phyloP scores from a whole-genome alignment of 2,797 vertebrate species.

The Ispidina picta region DNA sequence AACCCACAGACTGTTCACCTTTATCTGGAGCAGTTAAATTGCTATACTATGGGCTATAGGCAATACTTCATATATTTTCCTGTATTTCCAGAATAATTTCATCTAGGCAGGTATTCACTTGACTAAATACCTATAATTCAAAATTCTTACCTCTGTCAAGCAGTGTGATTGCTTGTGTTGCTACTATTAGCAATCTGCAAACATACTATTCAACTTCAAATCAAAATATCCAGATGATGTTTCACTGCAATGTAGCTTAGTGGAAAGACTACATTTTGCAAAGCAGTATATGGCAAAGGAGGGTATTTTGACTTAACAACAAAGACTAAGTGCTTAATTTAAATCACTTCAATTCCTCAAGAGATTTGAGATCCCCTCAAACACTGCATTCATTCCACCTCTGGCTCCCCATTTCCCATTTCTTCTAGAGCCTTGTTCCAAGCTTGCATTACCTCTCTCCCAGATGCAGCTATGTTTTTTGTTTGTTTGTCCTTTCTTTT shows the following conservation, averaged over 20 bases:
- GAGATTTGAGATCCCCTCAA: background rate
- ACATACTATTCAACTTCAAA: background rate
- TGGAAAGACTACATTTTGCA: background rate
- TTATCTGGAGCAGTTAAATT: background rate
- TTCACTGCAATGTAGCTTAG: rapidly evolving
- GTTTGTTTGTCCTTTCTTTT: no score
- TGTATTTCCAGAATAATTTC: background rate
- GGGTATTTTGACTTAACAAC: background rate
- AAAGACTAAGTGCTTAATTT: background rate
- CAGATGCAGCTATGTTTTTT: background rate
- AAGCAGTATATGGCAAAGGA: background rate
- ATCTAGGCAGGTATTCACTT: background rate
- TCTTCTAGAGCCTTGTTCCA: background rate
- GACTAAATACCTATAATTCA: background rate
- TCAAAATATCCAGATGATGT: background rate
- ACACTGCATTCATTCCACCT: background rate
- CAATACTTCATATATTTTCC: background rate
- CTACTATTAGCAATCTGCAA: background rate
- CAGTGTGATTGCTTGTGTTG: background rate
- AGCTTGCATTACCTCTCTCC: background rate
- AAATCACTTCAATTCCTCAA: background rate
- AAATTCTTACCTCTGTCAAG: background rate
- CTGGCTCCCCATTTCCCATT: background rate
- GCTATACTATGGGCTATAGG: background rate
- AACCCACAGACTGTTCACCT: background rate